These are phyloP conservation scores for Dinoponera quadriceps DNA, from an alignment of 1,140 invertebrate species.

Conservation along the genomic window DNA sequence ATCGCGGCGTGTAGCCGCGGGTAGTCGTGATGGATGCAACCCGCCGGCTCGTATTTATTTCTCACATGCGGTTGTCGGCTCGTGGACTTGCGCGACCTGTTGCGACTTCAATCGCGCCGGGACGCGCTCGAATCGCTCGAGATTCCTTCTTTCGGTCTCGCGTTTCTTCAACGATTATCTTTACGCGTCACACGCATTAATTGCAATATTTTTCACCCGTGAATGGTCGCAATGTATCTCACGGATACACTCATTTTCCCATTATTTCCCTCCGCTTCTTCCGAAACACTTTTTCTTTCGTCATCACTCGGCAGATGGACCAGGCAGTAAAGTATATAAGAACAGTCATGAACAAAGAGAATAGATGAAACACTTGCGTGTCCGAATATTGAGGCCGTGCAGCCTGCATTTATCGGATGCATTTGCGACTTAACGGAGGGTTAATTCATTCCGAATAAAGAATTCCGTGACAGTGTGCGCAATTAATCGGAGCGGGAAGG, in stretches of 20 bases:
- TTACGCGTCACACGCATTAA: neutral
- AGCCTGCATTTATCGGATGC: too few species aligned
- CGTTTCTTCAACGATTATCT: neutral
- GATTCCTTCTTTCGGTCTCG: neutral
- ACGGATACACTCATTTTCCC: too few species aligned
- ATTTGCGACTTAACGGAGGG: too few species aligned
- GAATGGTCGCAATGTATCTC: too few species aligned
- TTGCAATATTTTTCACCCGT: too few species aligned
- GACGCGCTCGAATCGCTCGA: neutral
- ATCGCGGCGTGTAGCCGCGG: slow-evolving; percentile 43
- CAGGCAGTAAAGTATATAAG: too few species aligned
- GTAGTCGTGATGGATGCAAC: slow-evolving; percentile 42
- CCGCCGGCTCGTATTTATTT: slow-evolving; percentile 41
- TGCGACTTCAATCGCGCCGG: neutral
- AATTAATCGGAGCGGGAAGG: neutral
- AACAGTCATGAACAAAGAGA: too few species aligned
- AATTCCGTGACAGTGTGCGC: neutral
- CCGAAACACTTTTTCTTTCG: too few species aligned
- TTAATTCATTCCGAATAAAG: neutral
- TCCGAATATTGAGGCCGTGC: too few species aligned
- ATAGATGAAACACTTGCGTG: too few species aligned
- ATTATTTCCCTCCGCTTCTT: too few species aligned
- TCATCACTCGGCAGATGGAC: too few species aligned
- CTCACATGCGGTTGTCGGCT: slow-evolving; percentile 30
- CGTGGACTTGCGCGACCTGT: slow-evolving; percentile 11